Conservation (phyloP, 1,140 invertebrate genomes). For the Drosophila tsacasi region DNA sequence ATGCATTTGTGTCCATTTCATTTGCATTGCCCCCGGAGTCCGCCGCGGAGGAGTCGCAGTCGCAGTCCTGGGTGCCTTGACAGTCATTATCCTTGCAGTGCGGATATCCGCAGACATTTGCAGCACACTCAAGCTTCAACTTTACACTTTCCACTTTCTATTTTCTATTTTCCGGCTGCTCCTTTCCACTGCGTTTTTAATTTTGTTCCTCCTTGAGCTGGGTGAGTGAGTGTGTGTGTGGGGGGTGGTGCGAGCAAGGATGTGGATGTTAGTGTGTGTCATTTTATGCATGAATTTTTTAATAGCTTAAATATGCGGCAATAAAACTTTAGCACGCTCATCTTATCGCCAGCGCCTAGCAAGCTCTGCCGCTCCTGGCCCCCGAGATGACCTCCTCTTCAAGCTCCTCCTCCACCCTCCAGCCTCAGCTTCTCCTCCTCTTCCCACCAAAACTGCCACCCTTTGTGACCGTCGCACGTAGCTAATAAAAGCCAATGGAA, state of each 20-base stretch:
- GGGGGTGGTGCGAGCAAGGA: no score
- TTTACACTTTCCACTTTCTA: conserved; percentile 31
- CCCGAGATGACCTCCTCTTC: conserved; percentile 31
- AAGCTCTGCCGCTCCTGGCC: conserved; percentile 45
- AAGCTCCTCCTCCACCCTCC: no score
- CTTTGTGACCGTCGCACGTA: conserved; percentile 61
- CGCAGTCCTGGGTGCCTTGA: neutral
- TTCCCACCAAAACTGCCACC: conserved; percentile 4
- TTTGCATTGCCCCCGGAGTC: neutral
- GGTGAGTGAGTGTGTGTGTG: conserved; percentile 4
- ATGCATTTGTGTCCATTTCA: conserved; percentile 6
- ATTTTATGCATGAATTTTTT: conserved; percentile 83
- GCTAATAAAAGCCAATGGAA: conserved; percentile 68
- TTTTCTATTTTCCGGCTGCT: conserved; percentile 16
- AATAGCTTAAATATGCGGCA: conserved; percentile 84
- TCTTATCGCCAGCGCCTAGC: conserved; percentile 74
- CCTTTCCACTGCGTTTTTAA: conserved; percentile 63
- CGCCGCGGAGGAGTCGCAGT: neutral
- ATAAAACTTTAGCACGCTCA: conserved; percentile 83
- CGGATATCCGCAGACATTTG: conserved; percentile 37
- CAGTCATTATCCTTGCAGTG: conserved; percentile 10
- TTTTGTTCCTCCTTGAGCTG: conserved; percentile 55
- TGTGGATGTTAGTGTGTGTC: conserved; percentile 57
- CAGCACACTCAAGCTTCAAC: conserved; percentile 37
- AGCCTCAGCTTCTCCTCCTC: no score